A percentile compares a stretch with the other conserved stretches of the same genome.
Conservation (phyloP, 2,797 vertebrate genomes). For the Rhyacichthys aspro region DNA sequence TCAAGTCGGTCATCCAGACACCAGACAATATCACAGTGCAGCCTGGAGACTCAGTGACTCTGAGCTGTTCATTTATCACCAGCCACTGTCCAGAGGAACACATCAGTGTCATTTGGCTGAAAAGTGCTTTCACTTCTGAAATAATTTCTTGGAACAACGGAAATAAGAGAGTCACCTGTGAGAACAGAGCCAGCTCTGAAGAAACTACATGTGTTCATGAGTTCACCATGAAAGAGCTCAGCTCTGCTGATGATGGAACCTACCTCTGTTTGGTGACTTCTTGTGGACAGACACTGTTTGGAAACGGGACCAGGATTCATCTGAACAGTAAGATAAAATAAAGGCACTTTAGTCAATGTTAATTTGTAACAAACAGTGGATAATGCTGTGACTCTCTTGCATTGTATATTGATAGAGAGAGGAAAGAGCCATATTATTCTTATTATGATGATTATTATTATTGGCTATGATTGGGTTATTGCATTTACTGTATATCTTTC, state of each 20-base stretch:
- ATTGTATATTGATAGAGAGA: too few species aligned
- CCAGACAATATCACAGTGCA: slow-evolving; percentile 5
- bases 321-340: background rate
- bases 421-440: too few species aligned
- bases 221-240: slow-evolving; percentile 21
- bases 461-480: too few species aligned
- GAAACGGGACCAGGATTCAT: background rate
- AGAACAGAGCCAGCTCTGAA: slow-evolving; percentile 2
- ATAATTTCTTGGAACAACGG: background rate
- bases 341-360: too few species aligned
- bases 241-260: slow-evolving; percentile 16
- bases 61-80: slow-evolving; percentile 38
- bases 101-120: slow-evolving; percentile 19
- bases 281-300: slow-evolving; percentile 33
- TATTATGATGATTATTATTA: too few species aligned
- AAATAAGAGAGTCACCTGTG: background rate
- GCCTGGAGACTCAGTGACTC: slow-evolving; percentile 29
- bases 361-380: too few species aligned
- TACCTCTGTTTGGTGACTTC: slow-evolving; percentile 9
- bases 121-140: slow-evolving; percentile 34
- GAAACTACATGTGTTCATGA: slow-evolving; percentile 18
- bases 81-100: slow-evolving; percentile 33
- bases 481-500: too few species aligned
- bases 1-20: slow-evolving; percentile 8
- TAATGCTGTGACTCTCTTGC: too few species aligned